Evolutionary conservation across 1,140 invertebrate species (phyloP), one percentile per base, ranked within the genome.

Genomic region (Polypedilum vanderplanki): DNA sequence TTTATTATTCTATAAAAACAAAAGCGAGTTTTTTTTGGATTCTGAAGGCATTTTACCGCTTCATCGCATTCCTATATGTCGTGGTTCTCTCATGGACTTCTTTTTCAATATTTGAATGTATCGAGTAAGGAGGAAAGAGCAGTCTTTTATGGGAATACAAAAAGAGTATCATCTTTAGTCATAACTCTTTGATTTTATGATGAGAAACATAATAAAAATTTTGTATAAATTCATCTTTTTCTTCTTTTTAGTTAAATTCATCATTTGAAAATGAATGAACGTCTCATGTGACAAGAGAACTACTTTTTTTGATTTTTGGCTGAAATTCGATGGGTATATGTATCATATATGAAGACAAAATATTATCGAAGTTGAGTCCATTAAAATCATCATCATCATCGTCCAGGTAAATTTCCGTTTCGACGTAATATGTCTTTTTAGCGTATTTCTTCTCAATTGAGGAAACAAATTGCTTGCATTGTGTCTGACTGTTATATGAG

Each of bases 1-100:
- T 57, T 57, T 57, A 57, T 57, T 57, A 57, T 57, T 57, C 46
- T 57, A 57, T 57, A 57, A 57, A 57, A 57, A 57, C 46, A 57
- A 57, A 57, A 57, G 46, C 46, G 46, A 57, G 46, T 57, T 57
- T 57, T 33, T 33, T 57, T 9, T 15, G 46, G 46, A 57, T 57
- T 57, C 46, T 57, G 46, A 57, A 57, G 46, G n/a, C 8, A n/a
- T 57, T 46, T 57, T 57, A 57, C 46, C 46, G 46, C 46, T 57
- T 57, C 46, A 57, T 57, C 46, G 46, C 46, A 57, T 57, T 57
- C 46, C 46, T 57, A 12, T 57, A 57, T n/a, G 46, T 57, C 46
- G 12, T 57, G 12, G 24, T 33, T 33, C 5, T 33, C 24, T 33
- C 5, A 5, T 33, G 24, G 24, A 33, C 24, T 33, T 33, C 24